These are phyloP conservation scores for Caenorhabditis sulstoni DNA, from an alignment of 2,888 invertebrate genomes.

Conservation along the genomic window DNA sequence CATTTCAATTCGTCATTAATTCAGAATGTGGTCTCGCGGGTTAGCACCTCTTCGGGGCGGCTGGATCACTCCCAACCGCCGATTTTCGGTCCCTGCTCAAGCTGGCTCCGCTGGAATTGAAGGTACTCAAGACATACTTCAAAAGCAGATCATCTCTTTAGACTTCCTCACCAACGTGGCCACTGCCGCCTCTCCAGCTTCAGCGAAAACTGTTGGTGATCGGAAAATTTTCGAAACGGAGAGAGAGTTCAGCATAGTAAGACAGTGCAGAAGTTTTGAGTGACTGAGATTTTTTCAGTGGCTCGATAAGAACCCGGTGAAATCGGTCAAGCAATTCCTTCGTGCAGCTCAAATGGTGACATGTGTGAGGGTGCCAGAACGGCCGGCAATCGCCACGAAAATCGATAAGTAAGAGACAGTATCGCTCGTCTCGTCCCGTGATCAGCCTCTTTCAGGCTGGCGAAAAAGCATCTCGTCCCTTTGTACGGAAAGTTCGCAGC, in stretches of 20 bases:
- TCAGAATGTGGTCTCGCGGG: constrained; percentile 35
- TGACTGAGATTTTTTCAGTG: constrained; percentile 27
- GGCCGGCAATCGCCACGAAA: constrained; percentile 6
- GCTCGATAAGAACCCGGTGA: constrained; percentile 25
- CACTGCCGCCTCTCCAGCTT: background rate
- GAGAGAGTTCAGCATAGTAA: constrained; percentile 25
- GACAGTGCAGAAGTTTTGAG: background rate
- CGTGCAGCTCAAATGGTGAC: constrained; percentile 9
- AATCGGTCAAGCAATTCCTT: constrained; percentile 18
- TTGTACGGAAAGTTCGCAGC: constrained; percentile 1
- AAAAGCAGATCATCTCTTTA: background rate
- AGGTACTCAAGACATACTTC: constrained; percentile 4
- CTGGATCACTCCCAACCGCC: background rate
- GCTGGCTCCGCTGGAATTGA: constrained; percentile 20
- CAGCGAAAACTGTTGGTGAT: background rate
- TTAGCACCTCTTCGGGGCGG: background rate
- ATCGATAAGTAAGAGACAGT: background rate
- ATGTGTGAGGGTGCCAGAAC: background rate
- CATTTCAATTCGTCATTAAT: no score
- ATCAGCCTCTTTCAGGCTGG: background rate
- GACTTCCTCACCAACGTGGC: constrained; percentile 36
- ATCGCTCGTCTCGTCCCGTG: background rate
- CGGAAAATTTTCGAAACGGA: constrained; percentile 21
- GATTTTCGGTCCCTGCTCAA: constrained; percentile 3
- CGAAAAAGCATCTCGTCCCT: constrained; percentile 1